Evolutionary conservation across 2,113 vertebrate species (phyloP).

Genomic region (Malurus alboscapulatus): DNA sequence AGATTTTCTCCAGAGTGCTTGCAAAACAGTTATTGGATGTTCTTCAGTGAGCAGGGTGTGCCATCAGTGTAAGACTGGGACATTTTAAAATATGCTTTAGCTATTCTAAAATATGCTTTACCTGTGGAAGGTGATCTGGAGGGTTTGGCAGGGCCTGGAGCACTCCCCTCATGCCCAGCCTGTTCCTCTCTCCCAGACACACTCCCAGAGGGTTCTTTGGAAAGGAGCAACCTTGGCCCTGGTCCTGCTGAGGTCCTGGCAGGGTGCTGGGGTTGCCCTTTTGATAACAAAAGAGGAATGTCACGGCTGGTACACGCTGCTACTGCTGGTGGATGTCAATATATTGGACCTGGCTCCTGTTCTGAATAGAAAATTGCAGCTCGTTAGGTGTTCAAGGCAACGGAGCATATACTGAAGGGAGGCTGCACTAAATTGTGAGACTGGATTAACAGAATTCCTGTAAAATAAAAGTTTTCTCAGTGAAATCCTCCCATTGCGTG

Average conservation of each 20-base stretch:
- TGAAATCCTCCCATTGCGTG: neutral
- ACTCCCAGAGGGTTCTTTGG: neutral
- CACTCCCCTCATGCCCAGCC: neutral
- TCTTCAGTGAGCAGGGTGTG: neutral
- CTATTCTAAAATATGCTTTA: neutral
- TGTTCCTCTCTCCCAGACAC: neutral
- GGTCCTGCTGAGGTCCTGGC: neutral
- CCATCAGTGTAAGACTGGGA: too few relatives aligned
- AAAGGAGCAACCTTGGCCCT: neutral
- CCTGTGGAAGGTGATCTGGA: neutral
- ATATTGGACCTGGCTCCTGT: neutral
- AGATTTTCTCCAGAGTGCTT: neutral
- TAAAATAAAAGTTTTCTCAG: neutral
- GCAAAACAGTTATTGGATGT: neutral
- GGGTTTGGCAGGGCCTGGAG: neutral
- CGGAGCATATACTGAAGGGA: neutral
- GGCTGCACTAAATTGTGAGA: neutral
- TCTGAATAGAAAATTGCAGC: neutral
- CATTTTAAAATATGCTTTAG: neutral
- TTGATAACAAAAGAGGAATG: neutral
- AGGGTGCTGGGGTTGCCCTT: neutral
- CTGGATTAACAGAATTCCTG: neutral
- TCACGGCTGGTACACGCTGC: rapidly evolving
- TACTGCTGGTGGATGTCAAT: neutral
- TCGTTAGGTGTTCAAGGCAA: neutral